Conservation (phyloP, 2,888 invertebrate genomes). For the Cryptocephalus primarius region DNA sequence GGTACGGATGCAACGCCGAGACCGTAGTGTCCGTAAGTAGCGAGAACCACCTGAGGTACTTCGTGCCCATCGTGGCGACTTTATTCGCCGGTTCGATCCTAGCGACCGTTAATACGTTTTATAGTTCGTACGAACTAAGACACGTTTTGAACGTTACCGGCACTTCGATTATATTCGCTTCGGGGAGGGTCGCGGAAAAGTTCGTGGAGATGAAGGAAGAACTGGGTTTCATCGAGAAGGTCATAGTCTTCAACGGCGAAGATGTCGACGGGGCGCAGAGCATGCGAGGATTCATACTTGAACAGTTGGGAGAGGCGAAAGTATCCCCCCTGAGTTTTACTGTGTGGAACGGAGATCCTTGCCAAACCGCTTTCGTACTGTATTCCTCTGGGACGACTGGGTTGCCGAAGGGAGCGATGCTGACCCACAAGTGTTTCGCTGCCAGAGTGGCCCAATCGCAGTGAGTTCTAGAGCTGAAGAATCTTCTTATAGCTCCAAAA, state of each 20-base stretch:
- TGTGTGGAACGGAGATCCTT: conserved; percentile 10
- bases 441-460: conserved; percentile 9
- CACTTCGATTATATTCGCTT: conserved; percentile 55
- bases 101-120: conserved; percentile 22
- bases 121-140: conserved; percentile 18
- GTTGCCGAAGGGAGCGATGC: conserved; percentile 53
- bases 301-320: neutral
- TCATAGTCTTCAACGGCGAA: conserved; percentile 42
- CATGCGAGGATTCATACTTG: conserved; percentile 7
- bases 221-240: conserved; percentile 23
- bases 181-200: conserved; percentile 44
- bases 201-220: conserved; percentile 40
- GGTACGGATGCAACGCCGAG: conserved; percentile 14
- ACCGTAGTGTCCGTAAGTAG: conserved; percentile 20
- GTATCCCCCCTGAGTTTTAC: conserved; percentile 11
- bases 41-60: conserved; percentile 23
- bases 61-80: conserved; percentile 20
- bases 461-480: conserved; percentile 1
- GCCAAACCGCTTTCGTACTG: conserved; percentile 27
- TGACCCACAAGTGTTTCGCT: conserved; percentile 46
- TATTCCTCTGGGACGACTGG: conserved; percentile 64
- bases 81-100: conserved; percentile 19
- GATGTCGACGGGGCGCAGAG: conserved; percentile 6
- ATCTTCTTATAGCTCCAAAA: too few relatives aligned
- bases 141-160: conserved; percentile 53